Percentiles rank a stretch among this genome's conserved stretches.
Evolutionary conservation across 2,888 invertebrate genomes (phyloP).

Genomic region (Bibio marci): DNA sequence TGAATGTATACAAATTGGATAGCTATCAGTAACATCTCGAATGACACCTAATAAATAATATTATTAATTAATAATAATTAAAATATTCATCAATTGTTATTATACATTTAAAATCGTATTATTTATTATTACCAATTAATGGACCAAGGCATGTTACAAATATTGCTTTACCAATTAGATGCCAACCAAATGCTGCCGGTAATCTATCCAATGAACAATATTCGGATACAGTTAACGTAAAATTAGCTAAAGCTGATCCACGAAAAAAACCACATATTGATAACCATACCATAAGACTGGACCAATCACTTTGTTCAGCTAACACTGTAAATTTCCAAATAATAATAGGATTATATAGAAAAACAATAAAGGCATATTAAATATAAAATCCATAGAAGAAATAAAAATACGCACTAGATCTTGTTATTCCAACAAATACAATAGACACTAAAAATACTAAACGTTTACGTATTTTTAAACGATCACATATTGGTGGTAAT

Average conservation of each 20-base stretch:
- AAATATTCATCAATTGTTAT: not conserved
- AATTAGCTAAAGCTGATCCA: slow-evolving; percentile 60
- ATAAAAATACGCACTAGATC: slow-evolving; percentile 46
- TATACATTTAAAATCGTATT: not conserved
- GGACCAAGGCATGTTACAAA: slow-evolving; percentile 54
- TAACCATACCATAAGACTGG: slow-evolving; percentile 47
- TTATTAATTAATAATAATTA: slow-evolving; percentile 1
- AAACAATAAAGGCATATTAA: not conserved
- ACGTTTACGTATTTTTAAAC: slow-evolving; percentile 46
- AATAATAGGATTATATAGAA: not conserved
- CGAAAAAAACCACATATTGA: slow-evolving; percentile 63
- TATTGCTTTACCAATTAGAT: slow-evolving; percentile 58
- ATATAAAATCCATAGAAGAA: not conserved
- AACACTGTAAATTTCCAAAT: slow-evolving; percentile 35
- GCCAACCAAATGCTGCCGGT: slow-evolving; percentile 60
- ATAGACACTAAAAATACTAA: slow-evolving; percentile 54
- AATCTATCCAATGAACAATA: slow-evolving; percentile 54
- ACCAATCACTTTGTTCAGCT: slow-evolving; percentile 55
- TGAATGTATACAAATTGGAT: slow-evolving; percentile 50
- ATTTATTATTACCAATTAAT: slow-evolving; percentile 37
- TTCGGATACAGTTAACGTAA: slow-evolving; percentile 62
- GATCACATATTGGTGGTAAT: slow-evolving; percentile 57
- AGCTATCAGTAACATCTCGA: slow-evolving; percentile 49
- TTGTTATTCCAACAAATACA: slow-evolving; percentile 49
- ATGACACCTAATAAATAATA: slow-evolving; percentile 40